Evolutionary conservation across 2,113 vertebrate species (phyloP), one percentile per base, ranked within the genome.

Genomic region (Athene noctua): DNA sequence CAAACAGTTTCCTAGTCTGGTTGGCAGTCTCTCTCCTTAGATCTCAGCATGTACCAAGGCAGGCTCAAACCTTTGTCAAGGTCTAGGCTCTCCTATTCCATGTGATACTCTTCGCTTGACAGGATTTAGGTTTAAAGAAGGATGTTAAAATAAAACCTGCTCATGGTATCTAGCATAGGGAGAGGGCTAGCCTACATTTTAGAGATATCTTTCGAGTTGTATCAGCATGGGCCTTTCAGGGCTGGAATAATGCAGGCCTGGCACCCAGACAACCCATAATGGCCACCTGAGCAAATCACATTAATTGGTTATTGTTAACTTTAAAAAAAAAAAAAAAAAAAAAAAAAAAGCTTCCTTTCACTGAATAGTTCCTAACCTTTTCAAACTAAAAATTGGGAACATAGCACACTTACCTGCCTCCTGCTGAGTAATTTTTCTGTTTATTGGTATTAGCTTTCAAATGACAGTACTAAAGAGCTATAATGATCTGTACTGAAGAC

Each of bases 371-470:
- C n/a, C 34, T 83, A 80, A 86, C 21, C 14, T 78, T 86, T 91
- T 29, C 38, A 80, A 72, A 71, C 20, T 61, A 61, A 88, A 81
- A 73, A 40, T 9, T 78, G 2, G 38, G 65, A 80, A 47, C 21
- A 44, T 5, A 74, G 34, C 54, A 67, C 15, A 38, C 29, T 83
- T 62, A 52, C 0, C 0, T 78, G 86, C 61, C 40, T 93, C 67
- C 82, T 75, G 77, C 47, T 89, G 86, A 93, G 68, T 26, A 68
- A 86, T 93, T 88, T 92, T 88, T 92, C 75, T 97, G 52, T 94
- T 96, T 90, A 83, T 86, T 83, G 46, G 29, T 86, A 74, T 83
- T 92, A 90, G 38, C 59, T 90, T 93, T 94, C 90, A 88, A 92
- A 92, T 79, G 75, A 91, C 55, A 86, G 47, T 88, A 61, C 72